Percentiles rank a stretch among this genome's conserved stretches.
phyloP scores from a whole-genome alignment of 2,113 vertebrate species.

The Seriola dumerili region DNA sequence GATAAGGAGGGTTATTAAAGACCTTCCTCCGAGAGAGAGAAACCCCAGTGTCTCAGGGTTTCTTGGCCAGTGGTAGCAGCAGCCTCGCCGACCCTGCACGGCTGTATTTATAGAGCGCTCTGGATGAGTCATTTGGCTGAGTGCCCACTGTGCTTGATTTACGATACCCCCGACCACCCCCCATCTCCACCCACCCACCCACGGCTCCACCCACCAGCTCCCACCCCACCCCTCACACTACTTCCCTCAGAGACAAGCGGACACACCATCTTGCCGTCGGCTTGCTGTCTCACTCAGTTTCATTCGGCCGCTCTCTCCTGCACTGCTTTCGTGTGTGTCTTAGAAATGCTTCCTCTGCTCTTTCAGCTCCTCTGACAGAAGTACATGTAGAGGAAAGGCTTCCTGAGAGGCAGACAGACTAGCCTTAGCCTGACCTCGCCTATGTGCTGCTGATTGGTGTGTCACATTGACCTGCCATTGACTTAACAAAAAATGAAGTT shows the following conservation, averaged over 20 bases:
- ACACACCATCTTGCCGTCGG: conserved; percentile 65
- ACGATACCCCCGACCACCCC: conserved; percentile 29
- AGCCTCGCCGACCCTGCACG: conserved; percentile 58
- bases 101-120: conserved; percentile 84
- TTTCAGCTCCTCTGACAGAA: conserved; percentile 50
- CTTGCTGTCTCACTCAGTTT: conserved; percentile 39
- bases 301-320: conserved; percentile 17
- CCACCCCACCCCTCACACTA: conserved; percentile 60
- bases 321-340: conserved; percentile 5
- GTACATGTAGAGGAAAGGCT: conserved; percentile 26
- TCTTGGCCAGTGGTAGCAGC: conserved; percentile 70
- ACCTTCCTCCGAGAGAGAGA: conserved; percentile 46
- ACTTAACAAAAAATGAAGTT: conserved; percentile 50
- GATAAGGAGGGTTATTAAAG: conserved; percentile 63
- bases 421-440: conserved; percentile 60
- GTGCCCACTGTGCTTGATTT: conserved; percentile 64
- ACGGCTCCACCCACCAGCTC: conserved; percentile 25
- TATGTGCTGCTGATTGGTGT: conserved; percentile 62
- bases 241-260: conserved; percentile 68
- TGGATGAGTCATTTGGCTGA: conserved; percentile 78
- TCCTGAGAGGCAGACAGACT: conserved; percentile 52
- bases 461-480: conserved; percentile 53
- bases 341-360: conserved; percentile 46
- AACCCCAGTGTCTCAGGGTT: conserved; percentile 56
- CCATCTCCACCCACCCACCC: conserved; percentile 34